These are phyloP conservation scores for Charanyca ferruginea DNA, from an alignment of 2,888 invertebrate genomes.

Conservation along the genomic window DNA sequence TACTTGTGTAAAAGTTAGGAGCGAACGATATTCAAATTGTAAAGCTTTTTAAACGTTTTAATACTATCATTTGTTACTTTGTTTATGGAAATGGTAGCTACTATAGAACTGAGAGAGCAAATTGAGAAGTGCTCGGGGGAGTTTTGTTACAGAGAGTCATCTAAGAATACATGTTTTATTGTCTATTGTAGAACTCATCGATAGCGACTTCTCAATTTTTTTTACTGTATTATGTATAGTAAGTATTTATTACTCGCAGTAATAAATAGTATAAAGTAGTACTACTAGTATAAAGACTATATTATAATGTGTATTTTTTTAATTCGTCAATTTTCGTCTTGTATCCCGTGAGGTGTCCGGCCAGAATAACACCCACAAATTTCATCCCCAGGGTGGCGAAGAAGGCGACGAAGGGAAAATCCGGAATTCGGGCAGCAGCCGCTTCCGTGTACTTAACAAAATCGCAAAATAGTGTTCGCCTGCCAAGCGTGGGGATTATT, in stretches of 20 bases:
- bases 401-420: too few relatives aligned
- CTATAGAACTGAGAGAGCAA: constrained; percentile 3
- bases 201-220: neutral
- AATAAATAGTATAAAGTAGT: neutral
- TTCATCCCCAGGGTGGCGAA: too few relatives aligned
- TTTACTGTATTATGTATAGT: neutral
- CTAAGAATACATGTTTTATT: constrained; percentile 25
- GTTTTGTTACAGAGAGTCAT: constrained; percentile 7
- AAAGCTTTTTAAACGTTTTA: neutral
- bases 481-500: too few relatives aligned
- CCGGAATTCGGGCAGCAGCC: too few relatives aligned
- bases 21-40: neutral
- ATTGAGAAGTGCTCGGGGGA: constrained; percentile 6
- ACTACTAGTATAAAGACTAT: too few relatives aligned
- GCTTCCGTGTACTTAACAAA: too few relatives aligned
- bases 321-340: too few relatives aligned
- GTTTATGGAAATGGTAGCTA: constrained; percentile 3
- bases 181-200: neutral
- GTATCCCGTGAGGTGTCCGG: too few relatives aligned
- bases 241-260: neutral
- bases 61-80: neutral
- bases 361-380: too few relatives aligned
- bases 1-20: too few relatives aligned
- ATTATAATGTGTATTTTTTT: too few relatives aligned
- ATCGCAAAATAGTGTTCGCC: too few relatives aligned